Evolutionary conservation across 2,113 vertebrate genomes (phyloP).

Genomic region (Sinocyclocheilus grahami): DNA sequence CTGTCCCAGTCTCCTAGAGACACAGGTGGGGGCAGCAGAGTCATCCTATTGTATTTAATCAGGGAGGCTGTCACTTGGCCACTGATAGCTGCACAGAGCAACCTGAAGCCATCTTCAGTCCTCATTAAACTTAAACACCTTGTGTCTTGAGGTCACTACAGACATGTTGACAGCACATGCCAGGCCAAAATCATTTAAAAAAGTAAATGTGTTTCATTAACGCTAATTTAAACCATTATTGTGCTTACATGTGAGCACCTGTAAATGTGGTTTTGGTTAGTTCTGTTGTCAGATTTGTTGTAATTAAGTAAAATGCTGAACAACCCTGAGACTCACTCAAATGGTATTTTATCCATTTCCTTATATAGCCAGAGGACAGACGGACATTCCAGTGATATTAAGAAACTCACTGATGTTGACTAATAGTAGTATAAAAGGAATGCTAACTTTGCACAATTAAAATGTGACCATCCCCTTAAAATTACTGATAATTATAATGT

Average conservation of each 20-base stretch:
- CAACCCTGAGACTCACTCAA: too few species aligned
- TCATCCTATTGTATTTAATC: constrained; percentile 3
- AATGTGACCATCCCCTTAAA: neutral
- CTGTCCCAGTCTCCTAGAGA: constrained; percentile 23
- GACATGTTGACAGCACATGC: neutral
- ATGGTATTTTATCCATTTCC: neutral
- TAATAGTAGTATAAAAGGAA: neutral
- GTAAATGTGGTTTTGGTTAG: neutral
- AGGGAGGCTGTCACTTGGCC: neutral
- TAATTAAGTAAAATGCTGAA: too few species aligned
- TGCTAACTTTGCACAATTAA: neutral
- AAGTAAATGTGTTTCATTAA: neutral
- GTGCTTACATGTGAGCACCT: neutral
- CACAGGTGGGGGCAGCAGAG: constrained; percentile 40
- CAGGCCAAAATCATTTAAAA: neutral
- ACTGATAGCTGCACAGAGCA: neutral
- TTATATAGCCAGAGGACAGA: constrained; percentile 14
- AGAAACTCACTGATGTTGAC: neutral
- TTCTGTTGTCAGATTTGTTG: neutral
- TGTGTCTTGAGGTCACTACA: neutral
- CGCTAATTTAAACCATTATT: neutral
- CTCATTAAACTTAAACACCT: constrained; percentile 6
- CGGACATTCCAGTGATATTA: constrained; percentile 21
- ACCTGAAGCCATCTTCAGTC: constrained; percentile 8
- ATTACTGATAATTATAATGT: neutral